phyloP scores from a whole-genome alignment of 2,797 vertebrate genomes.

The Rhinella marina region DNA sequence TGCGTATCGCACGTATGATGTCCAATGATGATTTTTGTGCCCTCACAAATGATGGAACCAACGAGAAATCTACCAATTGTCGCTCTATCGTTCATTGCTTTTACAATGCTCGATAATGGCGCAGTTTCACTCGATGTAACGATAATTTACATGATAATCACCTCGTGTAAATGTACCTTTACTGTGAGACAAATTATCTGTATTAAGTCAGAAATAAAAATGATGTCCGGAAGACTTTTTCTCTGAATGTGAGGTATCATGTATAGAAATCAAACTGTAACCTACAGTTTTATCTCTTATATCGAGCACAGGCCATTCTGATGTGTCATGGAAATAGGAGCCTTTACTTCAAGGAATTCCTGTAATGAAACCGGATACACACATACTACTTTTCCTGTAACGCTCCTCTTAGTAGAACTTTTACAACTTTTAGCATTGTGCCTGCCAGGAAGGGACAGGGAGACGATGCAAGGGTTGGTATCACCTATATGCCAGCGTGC shows the following conservation, averaged over 20 bases:
- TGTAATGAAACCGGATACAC: slow-evolving; percentile 41
- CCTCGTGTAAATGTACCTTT: no score
- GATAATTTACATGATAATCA: no score
- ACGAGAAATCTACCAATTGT: no score
- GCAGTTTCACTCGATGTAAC: no score
- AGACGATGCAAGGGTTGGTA: background rate
- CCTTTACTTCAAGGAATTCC: slow-evolving; percentile 39
- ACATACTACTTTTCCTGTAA: slow-evolving; percentile 23
- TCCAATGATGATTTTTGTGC: no score
- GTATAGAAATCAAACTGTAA: background rate
- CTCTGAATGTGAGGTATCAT: background rate
- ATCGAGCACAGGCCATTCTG: background rate
- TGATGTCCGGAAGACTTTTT: no score
- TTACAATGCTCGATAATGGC: no score
- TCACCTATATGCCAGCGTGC: background rate
- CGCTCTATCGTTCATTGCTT: no score
- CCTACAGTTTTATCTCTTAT: background rate
- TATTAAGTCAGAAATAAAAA: no score
- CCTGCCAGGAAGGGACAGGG: background rate
- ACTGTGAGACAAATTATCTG: no score
- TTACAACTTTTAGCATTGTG: background rate
- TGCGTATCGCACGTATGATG: no score
- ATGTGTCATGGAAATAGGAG: slow-evolving; percentile 46
- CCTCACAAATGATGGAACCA: no score
- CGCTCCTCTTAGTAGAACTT: slow-evolving; percentile 26